Conservation (phyloP, 2,888 invertebrate species). For the Galerucella nymphaeae region DNA sequence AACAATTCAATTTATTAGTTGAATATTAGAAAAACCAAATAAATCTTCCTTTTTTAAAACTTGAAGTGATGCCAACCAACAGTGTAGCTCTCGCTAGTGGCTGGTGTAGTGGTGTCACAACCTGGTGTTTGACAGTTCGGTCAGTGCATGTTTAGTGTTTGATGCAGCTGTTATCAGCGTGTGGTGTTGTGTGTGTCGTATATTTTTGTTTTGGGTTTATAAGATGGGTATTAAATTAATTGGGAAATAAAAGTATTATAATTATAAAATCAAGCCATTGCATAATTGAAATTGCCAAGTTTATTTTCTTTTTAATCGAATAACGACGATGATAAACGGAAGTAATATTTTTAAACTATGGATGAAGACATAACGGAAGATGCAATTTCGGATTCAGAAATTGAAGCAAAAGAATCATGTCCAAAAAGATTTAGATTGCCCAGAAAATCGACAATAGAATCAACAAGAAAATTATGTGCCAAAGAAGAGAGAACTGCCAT, state of each 20-base stretch:
- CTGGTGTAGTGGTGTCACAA: too few species aligned
- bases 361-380: conserved; percentile 25
- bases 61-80: too few species aligned
- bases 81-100: too few species aligned
- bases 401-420: conserved; percentile 42
- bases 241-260: conserved; percentile 2
- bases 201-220: conserved; percentile 13
- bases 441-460: conserved; percentile 58
- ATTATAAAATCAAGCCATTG: conserved; percentile 5
- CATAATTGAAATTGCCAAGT: neutral
- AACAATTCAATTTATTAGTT: too few species aligned
- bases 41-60: too few species aligned
- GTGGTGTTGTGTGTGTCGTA: conserved; percentile 7
- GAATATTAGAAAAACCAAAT: too few species aligned
- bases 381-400: conserved; percentile 18
- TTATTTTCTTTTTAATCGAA: neutral
- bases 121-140: too few species aligned
- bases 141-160: too few species aligned
- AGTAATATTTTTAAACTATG: conserved; percentile 19
- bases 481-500: conserved; percentile 65
- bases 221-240: neutral
- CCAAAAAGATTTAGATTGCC: conserved; percentile 57
- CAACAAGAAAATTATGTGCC: conserved; percentile 62
- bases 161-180: conserved; percentile 1
- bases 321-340: conserved; percentile 11